Base-by-base conservation (phyloP, 2,888 invertebrate genomes). In the Arge pagana region DNA sequence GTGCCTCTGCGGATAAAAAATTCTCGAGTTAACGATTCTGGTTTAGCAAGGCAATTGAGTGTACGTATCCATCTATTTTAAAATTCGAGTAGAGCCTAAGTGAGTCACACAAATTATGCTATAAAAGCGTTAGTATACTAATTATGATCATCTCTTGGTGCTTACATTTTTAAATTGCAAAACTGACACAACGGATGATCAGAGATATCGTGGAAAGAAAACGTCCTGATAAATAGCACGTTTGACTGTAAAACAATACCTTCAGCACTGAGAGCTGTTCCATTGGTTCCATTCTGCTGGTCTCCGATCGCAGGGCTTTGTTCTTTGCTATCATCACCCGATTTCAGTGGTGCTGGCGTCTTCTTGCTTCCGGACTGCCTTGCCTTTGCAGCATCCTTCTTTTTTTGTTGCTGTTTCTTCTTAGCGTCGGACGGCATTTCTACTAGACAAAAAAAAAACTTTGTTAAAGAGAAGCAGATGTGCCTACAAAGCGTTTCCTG, bases 371-470 rank as follows among this genome's bases (percentile, higher is more conserved):
- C 69, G n/a, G 71, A 57, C 63, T 82, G 82, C 53, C 89, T 85
- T 56, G 85, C 86, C 72, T 88, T 90, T 3, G 92, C 90, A 48
- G 93, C 93, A 62, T 96, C 96, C 77, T 98, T 99, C 79, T 98
- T 99, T 78, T 95, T 94, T 74, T 93, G 93, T 73, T 93, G 95
- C 76, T 96, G 90, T 74, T 95, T 93, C 84, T 99, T 98, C 80
- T 99, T 98, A 26, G 96, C 89, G 80, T 98, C 98, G 68, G 99
- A 99, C 77, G 99, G 97, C 99, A 99, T 99, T 64, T 60, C 78
- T 55, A 36, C 56, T 57, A 41, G 15, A 48, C 19, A 19, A 18
- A 16, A 26, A 6, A n/a, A n/a, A n/a, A n/a, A n/a, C n/a, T n/a
- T n/a, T n/a, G n/a, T n/a, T 50, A 54, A 31, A 28, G 23, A 26